Evolutionary conservation across 2,888 invertebrate genomes (phyloP).

Genomic region (Thera britannica): DNA sequence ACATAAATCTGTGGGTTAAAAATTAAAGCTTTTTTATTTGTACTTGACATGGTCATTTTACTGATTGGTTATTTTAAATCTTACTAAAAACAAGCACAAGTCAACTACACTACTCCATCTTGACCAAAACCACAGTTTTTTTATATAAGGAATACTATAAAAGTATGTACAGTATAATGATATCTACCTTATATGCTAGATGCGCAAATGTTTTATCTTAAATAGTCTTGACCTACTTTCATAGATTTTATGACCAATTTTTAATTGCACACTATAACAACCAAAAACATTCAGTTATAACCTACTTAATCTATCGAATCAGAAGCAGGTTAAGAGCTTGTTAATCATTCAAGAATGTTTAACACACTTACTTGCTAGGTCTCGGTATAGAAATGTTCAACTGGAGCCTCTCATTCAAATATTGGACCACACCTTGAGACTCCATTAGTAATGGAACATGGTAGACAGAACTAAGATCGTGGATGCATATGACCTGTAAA

Average conservation of each 20-base stretch:
- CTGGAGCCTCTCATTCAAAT: slow-evolving; percentile 92
- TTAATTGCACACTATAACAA: neutral
- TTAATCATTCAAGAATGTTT: neutral
- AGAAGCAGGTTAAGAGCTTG: slow-evolving; percentile 20
- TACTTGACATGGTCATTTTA: neutral
- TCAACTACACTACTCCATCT: no score
- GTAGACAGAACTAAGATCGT: slow-evolving; percentile 97
- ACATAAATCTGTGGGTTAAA: slow-evolving; percentile 86
- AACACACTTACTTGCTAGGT: slow-evolving; percentile 82
- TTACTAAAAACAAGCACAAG: no score
- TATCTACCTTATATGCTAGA: neutral
- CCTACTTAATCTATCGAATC: neutral
- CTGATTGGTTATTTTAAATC: no score
- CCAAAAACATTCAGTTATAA: neutral
- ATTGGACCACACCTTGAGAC: slow-evolving; percentile 94
- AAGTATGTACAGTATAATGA: neutral
- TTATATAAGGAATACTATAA: no score
- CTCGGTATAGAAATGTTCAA: slow-evolving; percentile 88
- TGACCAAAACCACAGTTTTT: no score
- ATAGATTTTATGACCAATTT: neutral
- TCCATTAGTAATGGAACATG: slow-evolving; percentile 98
- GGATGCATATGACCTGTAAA: slow-evolving; percentile 94
- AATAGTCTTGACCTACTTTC: slow-evolving; percentile 11
- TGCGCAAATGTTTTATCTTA: neutral
- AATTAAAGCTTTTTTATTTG: neutral